phyloP scores from a whole-genome alignment of 2,888 invertebrate species.

The Megaustenia siamemsis region DNA sequence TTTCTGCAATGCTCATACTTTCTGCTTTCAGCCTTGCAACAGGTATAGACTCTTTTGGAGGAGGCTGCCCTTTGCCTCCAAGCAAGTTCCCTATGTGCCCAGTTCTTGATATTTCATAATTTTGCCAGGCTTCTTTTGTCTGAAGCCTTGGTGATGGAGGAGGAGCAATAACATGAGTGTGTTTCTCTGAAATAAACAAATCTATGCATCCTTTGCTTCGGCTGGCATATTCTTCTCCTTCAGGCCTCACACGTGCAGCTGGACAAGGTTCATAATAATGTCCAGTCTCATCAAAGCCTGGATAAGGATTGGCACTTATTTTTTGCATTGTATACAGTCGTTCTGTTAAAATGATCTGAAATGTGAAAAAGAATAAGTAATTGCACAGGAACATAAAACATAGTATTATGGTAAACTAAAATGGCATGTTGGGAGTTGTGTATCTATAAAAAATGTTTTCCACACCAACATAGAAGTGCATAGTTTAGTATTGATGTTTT shows the following conservation, averaged over 20 bases:
- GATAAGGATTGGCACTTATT: conserved; percentile 62
- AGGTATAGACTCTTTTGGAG: conserved; percentile 64
- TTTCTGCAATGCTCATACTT: conserved; percentile 65
- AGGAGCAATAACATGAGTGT: conserved; percentile 60
- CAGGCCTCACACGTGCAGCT: conserved; percentile 70
- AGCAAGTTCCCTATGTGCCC: conserved; percentile 68
- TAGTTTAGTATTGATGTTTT: too few relatives aligned
- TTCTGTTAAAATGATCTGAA: conserved; percentile 17
- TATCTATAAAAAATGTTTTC: too few relatives aligned
- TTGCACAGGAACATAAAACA: too few relatives aligned
- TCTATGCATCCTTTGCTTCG: conserved; percentile 68
- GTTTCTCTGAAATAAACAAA: conserved; percentile 63
- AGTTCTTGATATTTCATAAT: conserved; percentile 67
- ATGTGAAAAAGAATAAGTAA: not conserved
- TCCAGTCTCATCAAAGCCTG: conserved; percentile 67
- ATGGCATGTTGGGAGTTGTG: too few relatives aligned
- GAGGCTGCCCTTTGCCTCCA: conserved; percentile 65
- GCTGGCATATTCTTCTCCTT: conserved; percentile 72
- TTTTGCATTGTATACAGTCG: conserved; percentile 45
- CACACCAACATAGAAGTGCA: too few relatives aligned
- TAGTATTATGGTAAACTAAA: too few relatives aligned
- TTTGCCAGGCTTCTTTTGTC: conserved; percentile 62
- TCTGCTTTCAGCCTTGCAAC: conserved; percentile 53
- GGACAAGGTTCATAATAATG: conserved; percentile 63
- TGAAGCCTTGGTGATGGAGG: conserved; percentile 66